A percentile compares a stretch with the other conserved stretches of the same genome.
phyloP scores from a whole-genome alignment of 2,888 invertebrate species.

The Epicampocera succincta region DNA sequence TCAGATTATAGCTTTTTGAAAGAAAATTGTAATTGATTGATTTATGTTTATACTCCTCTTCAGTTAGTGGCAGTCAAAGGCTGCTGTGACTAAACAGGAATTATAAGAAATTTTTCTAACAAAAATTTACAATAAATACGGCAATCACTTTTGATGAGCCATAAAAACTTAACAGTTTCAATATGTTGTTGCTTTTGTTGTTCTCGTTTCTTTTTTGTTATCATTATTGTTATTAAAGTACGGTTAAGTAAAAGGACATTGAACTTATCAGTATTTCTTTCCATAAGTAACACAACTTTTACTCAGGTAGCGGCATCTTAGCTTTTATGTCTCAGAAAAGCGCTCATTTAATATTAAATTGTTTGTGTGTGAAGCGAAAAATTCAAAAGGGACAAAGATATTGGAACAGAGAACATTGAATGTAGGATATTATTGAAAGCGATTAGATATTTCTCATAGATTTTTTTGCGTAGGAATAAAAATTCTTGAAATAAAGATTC shows the following conservation, averaged over 20 bases:
- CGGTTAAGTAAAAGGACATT: conserved; percentile 54
- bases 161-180: conserved; percentile 45
- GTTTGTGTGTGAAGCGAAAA: background rate
- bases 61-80: conserved; percentile 49
- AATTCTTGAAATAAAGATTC: too few species aligned
- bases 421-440: background rate
- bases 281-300: conserved; percentile 20
- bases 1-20: conserved; percentile 62
- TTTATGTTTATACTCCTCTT: conserved; percentile 70
- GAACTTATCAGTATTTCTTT: conserved; percentile 36
- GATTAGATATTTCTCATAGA: too few species aligned
- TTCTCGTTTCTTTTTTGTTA: conserved; percentile 7
- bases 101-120: conserved; percentile 23
- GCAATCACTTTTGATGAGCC: conserved; percentile 54
- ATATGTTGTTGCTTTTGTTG: conserved; percentile 22
- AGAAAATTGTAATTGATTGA: conserved; percentile 70
- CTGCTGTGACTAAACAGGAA: conserved; percentile 42
- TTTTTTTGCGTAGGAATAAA: too few species aligned
- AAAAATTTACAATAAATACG: conserved; percentile 57
- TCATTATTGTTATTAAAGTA: conserved; percentile 20
- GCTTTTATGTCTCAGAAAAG: background rate
- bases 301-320: conserved; percentile 17
- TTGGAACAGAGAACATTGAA: background rate
- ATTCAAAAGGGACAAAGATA: background rate
- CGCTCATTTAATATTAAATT: background rate